Percentiles rank a stretch among this genome's conserved stretches.
Evolutionary conservation across 2,888 invertebrate genomes (phyloP).

Genomic region (Apodemia zela): DNA sequence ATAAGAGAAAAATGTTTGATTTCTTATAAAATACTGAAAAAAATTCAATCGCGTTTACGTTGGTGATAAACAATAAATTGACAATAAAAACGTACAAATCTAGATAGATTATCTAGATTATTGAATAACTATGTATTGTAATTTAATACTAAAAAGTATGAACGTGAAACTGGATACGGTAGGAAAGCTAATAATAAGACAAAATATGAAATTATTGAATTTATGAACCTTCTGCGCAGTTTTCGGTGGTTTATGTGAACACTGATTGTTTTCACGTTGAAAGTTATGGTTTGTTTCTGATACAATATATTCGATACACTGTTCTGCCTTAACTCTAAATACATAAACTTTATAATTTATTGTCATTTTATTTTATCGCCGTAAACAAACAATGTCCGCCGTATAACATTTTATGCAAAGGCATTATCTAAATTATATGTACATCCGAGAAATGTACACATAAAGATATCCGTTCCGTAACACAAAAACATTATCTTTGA

Average conservation of each 20-base stretch:
- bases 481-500: slow-evolving; percentile 72
- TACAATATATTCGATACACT: slow-evolving; percentile 22
- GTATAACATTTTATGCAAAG: slow-evolving; percentile 37
- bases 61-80: no score
- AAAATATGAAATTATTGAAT: no score
- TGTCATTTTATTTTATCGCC: slow-evolving; percentile 38
- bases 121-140: no score
- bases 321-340: slow-evolving; percentile 27
- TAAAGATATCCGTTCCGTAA: slow-evolving; percentile 66
- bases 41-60: no score
- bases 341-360: slow-evolving; percentile 40
- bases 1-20: no score
- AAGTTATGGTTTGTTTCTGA: slow-evolving; percentile 19
- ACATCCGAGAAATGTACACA: slow-evolving; percentile 58
- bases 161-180: no score
- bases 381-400: slow-evolving; percentile 35
- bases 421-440: slow-evolving; percentile 49
- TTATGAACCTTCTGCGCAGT: background rate
- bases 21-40: no score
- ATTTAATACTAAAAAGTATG: no score
- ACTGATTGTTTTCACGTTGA: background rate
- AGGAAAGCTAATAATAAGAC: no score
- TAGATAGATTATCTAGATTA: no score
- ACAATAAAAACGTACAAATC: no score
- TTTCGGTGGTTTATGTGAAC: background rate